Conservation (phyloP, 1,140 invertebrate species). For the Leptinotarsa texana region DNA sequence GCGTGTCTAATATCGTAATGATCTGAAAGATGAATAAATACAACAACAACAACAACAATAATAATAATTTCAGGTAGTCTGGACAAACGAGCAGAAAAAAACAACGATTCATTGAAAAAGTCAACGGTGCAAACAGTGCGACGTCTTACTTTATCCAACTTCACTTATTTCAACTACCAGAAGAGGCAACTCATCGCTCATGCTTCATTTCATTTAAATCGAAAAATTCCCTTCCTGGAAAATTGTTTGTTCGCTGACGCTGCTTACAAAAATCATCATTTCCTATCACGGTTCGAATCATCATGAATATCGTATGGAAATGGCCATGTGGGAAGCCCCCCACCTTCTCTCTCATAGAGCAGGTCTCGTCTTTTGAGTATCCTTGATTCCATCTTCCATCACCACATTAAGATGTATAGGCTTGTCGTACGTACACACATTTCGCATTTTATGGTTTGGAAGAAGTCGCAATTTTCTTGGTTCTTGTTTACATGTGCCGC, state of each 20-base stretch:
- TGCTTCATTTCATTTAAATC: not conserved
- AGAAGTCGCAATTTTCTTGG: slow-evolving; percentile 16
- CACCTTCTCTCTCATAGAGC: slow-evolving; percentile 15
- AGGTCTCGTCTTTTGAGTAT: slow-evolving; percentile 7
- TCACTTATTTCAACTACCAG: too few species aligned
- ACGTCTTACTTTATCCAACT: too few species aligned
- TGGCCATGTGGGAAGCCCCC: slow-evolving; percentile 24
- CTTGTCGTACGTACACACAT: slow-evolving; percentile 23
- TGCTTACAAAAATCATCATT: not conserved
- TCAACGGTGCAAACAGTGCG: too few species aligned
- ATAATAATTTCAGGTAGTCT: too few species aligned
- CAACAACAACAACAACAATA: too few species aligned
- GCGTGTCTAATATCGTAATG: too few species aligned
- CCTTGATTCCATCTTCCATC: slow-evolving; percentile 25
- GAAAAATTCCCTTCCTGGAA: not conserved
- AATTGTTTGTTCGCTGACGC: not conserved
- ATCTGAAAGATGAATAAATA: too few species aligned
- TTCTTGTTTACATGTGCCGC: slow-evolving; percentile 10
- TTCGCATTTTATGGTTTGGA: slow-evolving; percentile 18
- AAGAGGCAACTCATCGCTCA: not conserved
- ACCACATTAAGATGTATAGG: slow-evolving; percentile 25
- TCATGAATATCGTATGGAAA: slow-evolving; percentile 37
- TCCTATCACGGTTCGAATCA: not conserved
- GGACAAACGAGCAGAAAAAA: too few species aligned
- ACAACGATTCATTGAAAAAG: too few species aligned